Percentiles rank a stretch among this genome's conserved stretches.
Evolutionary conservation across 2,797 vertebrate species (phyloP).

Genomic region (Squalus acanthias): DNA sequence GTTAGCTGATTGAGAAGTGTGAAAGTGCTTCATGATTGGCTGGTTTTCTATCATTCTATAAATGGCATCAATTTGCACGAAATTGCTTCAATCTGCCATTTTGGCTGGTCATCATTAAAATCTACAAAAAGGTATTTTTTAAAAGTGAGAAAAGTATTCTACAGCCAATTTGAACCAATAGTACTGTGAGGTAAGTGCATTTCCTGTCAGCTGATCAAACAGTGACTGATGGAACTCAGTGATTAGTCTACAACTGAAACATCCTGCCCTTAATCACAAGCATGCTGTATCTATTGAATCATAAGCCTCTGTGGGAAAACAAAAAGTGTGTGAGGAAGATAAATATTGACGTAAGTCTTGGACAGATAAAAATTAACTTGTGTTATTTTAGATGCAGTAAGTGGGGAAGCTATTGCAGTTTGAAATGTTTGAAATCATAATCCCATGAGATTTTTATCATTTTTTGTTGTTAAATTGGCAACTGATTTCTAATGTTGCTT

Average conservation of each 20-base stretch:
- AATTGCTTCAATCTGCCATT: not conserved
- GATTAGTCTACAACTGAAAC: not conserved
- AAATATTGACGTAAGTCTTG: not conserved
- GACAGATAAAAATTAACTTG: not conserved
- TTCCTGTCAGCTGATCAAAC: constrained; percentile 17
- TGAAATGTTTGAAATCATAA: not conserved
- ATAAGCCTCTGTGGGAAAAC: not conserved
- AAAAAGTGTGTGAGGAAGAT: too few relatives aligned
- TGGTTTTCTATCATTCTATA: not conserved
- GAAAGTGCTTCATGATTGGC: not conserved
- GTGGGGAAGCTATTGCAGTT: not conserved
- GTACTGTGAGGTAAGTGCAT: not conserved
- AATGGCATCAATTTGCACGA: not conserved
- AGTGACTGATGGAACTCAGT: constrained; percentile 10
- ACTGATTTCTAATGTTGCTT: not conserved
- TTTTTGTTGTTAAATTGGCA: not conserved
- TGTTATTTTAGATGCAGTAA: not conserved
- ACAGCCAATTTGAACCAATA: not conserved
- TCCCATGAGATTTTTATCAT: not conserved
- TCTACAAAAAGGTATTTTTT: not conserved
- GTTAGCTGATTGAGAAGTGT: not conserved
- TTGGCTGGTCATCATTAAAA: not conserved
- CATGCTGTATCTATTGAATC: not conserved
- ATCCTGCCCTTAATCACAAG: not conserved
- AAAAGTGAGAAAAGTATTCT: not conserved